A percentile compares a stretch with the other conserved stretches of the same genome.
Conservation (phyloP, 2,888 invertebrate genomes). For the Melinaea marsaeus region DNA sequence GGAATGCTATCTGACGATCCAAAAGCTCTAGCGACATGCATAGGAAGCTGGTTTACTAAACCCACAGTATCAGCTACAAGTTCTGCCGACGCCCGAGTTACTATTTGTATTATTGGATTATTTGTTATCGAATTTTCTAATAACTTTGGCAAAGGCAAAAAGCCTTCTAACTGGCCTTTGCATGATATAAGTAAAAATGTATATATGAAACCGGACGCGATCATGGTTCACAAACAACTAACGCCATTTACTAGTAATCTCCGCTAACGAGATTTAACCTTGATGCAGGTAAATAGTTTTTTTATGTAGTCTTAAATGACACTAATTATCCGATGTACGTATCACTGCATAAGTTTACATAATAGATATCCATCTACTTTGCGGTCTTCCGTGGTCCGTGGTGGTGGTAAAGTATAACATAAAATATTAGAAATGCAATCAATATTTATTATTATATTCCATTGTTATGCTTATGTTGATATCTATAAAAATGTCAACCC, state of each 20-base stretch:
- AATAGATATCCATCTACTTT: no score
- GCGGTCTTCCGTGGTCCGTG: no score
- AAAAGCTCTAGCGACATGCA: constrained; percentile 37
- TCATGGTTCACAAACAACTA: constrained; percentile 12
- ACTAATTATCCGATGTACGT: not conserved
- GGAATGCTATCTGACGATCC: constrained; percentile 34
- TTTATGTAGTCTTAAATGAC: constrained; percentile 1
- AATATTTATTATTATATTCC: no score
- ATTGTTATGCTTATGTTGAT: no score
- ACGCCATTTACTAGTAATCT: constrained; percentile 8
- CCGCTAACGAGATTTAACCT: constrained; percentile 9
- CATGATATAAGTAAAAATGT: constrained; percentile 4
- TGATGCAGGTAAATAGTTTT: constrained; percentile 9
- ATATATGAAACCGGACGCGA: not conserved
- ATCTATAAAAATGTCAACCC: no score
- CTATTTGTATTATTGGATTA: constrained; percentile 15
- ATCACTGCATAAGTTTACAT: not conserved
- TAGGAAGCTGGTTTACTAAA: constrained; percentile 32
- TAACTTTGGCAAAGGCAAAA: not conserved
- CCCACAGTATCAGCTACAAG: constrained; percentile 35
- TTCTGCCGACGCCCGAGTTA: constrained; percentile 24
- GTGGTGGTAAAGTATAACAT: no score
- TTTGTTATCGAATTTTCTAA: constrained; percentile 7
- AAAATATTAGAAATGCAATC: no score
- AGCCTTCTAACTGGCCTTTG: constrained; percentile 1